Evolutionary conservation across 1,140 invertebrate species (phyloP).

Genomic region (Hylyphantes graminicola): DNA sequence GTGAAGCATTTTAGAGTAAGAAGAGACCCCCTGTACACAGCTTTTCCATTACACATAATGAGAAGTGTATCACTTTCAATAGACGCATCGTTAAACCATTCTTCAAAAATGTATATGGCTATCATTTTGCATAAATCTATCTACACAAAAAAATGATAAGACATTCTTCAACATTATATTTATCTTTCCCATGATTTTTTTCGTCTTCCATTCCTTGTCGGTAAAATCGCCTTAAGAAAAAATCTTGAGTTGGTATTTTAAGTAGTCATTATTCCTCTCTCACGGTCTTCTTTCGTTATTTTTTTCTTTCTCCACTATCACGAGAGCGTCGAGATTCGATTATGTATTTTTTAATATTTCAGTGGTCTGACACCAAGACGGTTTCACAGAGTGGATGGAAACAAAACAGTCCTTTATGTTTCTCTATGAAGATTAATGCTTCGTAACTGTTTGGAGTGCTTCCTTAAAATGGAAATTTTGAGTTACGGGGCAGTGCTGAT

Average conservation of each 20-base stretch:
- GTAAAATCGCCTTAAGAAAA: background rate
- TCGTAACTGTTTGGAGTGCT: constrained; percentile 8
- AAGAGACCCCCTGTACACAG: constrained; percentile 21
- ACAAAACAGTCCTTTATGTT: constrained; percentile 20
- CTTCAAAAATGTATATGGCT: constrained; percentile 25
- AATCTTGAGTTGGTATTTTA: constrained; percentile 36
- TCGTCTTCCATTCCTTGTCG: constrained; percentile 5
- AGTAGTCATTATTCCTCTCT: constrained; percentile 40
- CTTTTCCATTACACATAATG: constrained; percentile 51
- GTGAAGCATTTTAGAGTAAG: constrained; percentile 14
- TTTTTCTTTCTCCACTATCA: constrained; percentile 23
- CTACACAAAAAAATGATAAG: constrained; percentile 23
- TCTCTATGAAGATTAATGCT: constrained; percentile 49
- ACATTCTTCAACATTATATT: constrained; percentile 50
- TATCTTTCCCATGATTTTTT: constrained; percentile 35
- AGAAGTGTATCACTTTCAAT: constrained; percentile 30
- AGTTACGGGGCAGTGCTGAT: background rate
- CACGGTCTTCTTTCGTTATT: constrained; percentile 24
- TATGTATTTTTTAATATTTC: constrained; percentile 56
- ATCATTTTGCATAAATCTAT: constrained; percentile 37
- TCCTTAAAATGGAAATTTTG: constrained; percentile 32
- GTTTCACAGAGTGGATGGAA: constrained; percentile 8
- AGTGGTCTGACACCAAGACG: constrained; percentile 35
- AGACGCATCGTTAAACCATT: constrained; percentile 40
- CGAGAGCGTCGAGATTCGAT: constrained; percentile 40